Conservation (phyloP, 1,140 invertebrate species). For the Solenopsis fugax region DNA sequence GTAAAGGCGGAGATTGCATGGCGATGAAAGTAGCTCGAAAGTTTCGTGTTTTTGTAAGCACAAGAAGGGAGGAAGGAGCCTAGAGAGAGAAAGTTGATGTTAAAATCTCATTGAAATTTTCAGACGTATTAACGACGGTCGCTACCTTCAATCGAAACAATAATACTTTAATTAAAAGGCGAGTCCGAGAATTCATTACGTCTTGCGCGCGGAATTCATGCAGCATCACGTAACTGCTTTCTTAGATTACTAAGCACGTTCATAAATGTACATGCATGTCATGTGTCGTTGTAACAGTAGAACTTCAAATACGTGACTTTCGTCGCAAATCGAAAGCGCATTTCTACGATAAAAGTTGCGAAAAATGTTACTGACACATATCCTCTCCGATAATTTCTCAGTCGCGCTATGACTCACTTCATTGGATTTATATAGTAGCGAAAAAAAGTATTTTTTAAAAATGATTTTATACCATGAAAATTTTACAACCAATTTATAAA, state of each 20-base stretch:
- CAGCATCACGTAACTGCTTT: slow-evolving; percentile 14
- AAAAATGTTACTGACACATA: slow-evolving; percentile 43
- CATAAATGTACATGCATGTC: slow-evolving; percentile 21
- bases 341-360: slow-evolving; percentile 31
- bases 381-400: background rate
- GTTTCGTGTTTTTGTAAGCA: slow-evolving; percentile 61
- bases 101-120: slow-evolving; percentile 56
- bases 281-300: slow-evolving; percentile 40
- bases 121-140: slow-evolving; percentile 11
- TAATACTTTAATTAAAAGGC: slow-evolving; percentile 26
- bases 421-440: background rate
- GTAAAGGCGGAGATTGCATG: slow-evolving; percentile 61
- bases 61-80: slow-evolving; percentile 34
- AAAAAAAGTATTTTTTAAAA: background rate
- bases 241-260: slow-evolving; percentile 41
- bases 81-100: slow-evolving; percentile 21
- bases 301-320: slow-evolving; percentile 56
- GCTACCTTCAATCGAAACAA: slow-evolving; percentile 12
- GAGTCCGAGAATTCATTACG: background rate
- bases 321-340: slow-evolving; percentile 32
- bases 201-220: background rate
- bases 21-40: slow-evolving; percentile 59
- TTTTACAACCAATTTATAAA: background rate
- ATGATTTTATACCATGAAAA: background rate
- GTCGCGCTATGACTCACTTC: background rate